Evolutionary conservation across 92 coral and sea anemone species (phyloP), one percentile per base, ranked within the genome.

Genomic region (Hydrozoanthus gracilis): DNA sequence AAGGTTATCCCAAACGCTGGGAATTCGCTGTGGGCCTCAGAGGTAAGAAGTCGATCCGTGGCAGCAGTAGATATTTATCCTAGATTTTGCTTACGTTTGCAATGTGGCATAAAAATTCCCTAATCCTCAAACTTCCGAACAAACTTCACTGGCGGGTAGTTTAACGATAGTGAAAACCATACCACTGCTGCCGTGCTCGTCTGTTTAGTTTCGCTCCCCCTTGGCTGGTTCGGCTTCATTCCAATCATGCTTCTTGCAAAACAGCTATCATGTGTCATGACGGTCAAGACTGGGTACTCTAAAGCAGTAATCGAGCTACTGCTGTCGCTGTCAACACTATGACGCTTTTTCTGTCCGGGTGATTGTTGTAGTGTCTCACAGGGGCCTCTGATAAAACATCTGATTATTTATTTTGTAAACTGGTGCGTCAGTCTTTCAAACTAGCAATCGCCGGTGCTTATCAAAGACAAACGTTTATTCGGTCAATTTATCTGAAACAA

Each of bases 1-100:
- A 97, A 95, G 90, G 95, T 95, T 71, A 94, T 95, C 54, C 89
- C 99, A 8, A 97, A 95, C 55, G 98, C 98, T 71, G 99, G 98
- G 62, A 97, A 90, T 76, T 92, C 99, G 44, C 91, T 92, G 13
- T 97, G 99, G 99, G 86, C 93, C 69, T 94, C 99, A 3, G 96
- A 97, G 96, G 96, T 93, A 64, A 71, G 95, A 45, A 61, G 39
- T 51, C 20, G 39, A 47, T 45, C 61, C 8, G 52, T 64, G 66
- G 17, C 68, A 64, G 15, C 12, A 35, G 9, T 61, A 47, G 45
- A 62, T 50, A 48, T 9, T 16, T 80, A 65, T 47, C 17, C 49
- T 80, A 65, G 17, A 66, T 10, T 65, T 47, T 50, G 58, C 18
- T 1, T 39, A 47, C 73, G 60, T 65, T 64, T 20, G 73, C 44